These are phyloP conservation scores for Columba livia DNA, from an alignment of 2,113 vertebrate species.

Conservation along the genomic window DNA sequence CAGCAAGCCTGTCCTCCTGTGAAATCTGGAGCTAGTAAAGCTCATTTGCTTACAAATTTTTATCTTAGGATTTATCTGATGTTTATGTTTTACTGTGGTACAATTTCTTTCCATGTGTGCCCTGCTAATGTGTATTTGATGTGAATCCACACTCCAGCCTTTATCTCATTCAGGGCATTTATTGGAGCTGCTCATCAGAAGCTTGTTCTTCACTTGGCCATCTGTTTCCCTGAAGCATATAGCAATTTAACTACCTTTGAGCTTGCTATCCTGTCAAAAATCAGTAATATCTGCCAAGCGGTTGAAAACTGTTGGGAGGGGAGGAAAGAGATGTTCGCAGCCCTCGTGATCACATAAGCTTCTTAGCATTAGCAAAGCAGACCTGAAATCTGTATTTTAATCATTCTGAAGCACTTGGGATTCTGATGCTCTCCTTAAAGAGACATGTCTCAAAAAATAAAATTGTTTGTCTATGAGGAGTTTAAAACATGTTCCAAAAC, in stretches of 20 bases:
- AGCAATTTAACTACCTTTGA: constrained; percentile 6
- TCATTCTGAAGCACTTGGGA: constrained; percentile 14
- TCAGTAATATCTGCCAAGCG: constrained; percentile 2
- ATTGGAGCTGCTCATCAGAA: not conserved
- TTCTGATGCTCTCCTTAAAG: constrained; percentile 19
- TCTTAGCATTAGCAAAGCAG: constrained; percentile 55
- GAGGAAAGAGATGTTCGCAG: not conserved
- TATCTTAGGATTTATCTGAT: not conserved
- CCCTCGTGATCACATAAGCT: constrained; percentile 44
- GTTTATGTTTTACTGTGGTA: not conserved
- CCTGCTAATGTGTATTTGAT: not conserved
- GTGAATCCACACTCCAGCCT: not conserved
- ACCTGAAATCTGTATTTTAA: constrained; percentile 56
- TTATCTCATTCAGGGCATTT: not conserved
- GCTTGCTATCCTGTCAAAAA: constrained; percentile 20
- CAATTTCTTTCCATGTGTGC: not conserved
- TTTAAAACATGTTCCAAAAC: not conserved
- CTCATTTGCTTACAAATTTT: not conserved
- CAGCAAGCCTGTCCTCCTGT: not conserved
- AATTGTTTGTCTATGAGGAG: not conserved
- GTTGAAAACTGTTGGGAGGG: constrained; percentile 1
- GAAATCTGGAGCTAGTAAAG: not conserved
- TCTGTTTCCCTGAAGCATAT: constrained; percentile 15
- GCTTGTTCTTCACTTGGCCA: constrained; percentile 13
- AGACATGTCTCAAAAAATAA: not conserved